Evolutionary conservation across 1,140 invertebrate species (phyloP).

Genomic region (Zaprionus africanus): DNA sequence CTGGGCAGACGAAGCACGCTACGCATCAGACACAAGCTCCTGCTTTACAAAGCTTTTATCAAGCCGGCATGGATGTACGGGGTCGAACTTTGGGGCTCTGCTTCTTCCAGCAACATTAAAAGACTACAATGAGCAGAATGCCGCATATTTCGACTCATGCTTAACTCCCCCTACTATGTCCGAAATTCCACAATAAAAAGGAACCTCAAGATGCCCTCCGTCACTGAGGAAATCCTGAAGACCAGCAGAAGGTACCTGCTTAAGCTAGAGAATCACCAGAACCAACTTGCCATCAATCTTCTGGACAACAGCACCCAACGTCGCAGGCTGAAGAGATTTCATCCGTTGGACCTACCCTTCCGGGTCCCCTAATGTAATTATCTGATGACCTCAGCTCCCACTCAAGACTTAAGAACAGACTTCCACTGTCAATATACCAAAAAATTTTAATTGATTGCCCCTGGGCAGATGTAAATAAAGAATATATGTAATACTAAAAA

Average conservation of each 20-base stretch:
- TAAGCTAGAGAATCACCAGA: not conserved
- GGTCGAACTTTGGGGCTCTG: not conserved
- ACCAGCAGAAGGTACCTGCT: not conserved
- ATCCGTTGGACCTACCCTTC: not conserved
- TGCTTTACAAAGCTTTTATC: not conserved
- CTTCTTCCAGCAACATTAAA: not conserved
- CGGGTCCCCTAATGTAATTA: not conserved
- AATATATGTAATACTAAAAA: not conserved
- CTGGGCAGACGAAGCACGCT: not conserved
- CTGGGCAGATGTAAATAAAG: slow-evolving; percentile 5
- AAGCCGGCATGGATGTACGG: not conserved
- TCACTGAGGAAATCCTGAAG: not conserved
- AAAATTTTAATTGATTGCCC: not conserved
- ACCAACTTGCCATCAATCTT: not conserved
- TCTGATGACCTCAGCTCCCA: not conserved
- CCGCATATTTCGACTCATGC: no score
- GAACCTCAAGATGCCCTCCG: no score
- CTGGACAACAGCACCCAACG: not conserved
- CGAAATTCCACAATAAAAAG: no score
- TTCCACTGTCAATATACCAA: not conserved
- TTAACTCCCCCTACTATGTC: no score
- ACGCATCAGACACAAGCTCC: not conserved
- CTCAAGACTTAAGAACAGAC: not conserved
- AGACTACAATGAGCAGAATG: no score
- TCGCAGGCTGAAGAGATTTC: not conserved